Evolutionary conservation across 1,140 invertebrate species (phyloP), one percentile per base, ranked within the genome.

Genomic region (Cyphomyrmex costatus): DNA sequence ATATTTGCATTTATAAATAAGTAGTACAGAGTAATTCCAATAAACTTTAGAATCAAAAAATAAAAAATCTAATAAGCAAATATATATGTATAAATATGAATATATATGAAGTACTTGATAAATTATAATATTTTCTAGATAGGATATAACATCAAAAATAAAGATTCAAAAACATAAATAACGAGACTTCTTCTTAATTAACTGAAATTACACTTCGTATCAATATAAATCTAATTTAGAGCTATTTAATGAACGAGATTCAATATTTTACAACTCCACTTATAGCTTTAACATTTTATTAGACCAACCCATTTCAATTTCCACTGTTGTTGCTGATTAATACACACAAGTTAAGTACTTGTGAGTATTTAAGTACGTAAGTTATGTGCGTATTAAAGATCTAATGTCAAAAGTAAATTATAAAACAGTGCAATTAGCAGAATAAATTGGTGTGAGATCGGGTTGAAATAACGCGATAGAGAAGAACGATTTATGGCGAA

Each of bases 341-440:
- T 65, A 65, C 42, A n/a, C n/a, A 58, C 21, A 70, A 46, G 5
- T 84, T 63, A 71, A 30, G 24, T 36, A 65, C n/a, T 42, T 3
- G 19, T 7, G 70, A 58, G 51, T 49, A 42, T 30, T 74, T 74
- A 33, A 19, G n/a, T 7, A 33, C 33, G 30, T 58, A 56, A 76
- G 53, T 76, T 60, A 58, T n/a, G 71, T 5, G 36, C 58, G 58
- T 49, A 77, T 46, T 61, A 63, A 78, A 49, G 33, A 78, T 49
- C 42, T 49, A 21, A 49, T 49, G 30, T 79, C 42, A 65, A 51
- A 79, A 65, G 61, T 66, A 51, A 79, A 66, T 79, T 49, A 79
- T 79, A 79, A 65, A 65, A 65, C 27, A 21, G 76, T 46, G 36
- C 36, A 77, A 60, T 78, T 78, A 78, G 10, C 21, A 30, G 16